Evolutionary conservation across 1,140 invertebrate species (phyloP).

Genomic region (Cyclargus thomasi): DNA sequence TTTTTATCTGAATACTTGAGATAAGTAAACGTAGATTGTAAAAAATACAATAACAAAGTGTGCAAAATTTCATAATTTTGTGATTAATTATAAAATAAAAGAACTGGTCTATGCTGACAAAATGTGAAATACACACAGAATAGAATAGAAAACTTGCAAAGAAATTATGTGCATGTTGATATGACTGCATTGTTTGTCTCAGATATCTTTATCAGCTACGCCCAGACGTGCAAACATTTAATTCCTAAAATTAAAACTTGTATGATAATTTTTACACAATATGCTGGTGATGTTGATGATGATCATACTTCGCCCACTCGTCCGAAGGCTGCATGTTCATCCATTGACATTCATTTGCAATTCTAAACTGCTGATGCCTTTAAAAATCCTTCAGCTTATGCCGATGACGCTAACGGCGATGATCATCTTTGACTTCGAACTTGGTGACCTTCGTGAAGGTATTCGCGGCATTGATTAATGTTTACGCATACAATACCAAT

Average conservation of each 20-base stretch:
- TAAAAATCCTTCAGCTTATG: background rate
- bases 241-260: background rate
- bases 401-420: constrained; percentile 12
- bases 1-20: background rate
- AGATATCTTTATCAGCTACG: background rate
- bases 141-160: too few species aligned
- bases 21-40: background rate
- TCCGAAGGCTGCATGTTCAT: background rate
- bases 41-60: background rate
- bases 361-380: background rate
- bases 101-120: too few species aligned
- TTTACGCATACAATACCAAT: constrained; percentile 65
- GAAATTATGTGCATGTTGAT: too few species aligned
- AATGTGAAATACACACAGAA: too few species aligned
- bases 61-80: background rate
- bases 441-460: constrained; percentile 53
- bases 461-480: constrained; percentile 67
- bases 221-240: background rate
- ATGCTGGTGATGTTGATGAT: background rate
- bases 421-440: constrained; percentile 38
- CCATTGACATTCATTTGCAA: background rate
- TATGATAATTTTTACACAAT: background rate
- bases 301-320: background rate
- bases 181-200: too few species aligned
- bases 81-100: background rate